Base-by-base conservation (phyloP, 2,113 vertebrate genomes). In the Thunnus maccoyii region DNA sequence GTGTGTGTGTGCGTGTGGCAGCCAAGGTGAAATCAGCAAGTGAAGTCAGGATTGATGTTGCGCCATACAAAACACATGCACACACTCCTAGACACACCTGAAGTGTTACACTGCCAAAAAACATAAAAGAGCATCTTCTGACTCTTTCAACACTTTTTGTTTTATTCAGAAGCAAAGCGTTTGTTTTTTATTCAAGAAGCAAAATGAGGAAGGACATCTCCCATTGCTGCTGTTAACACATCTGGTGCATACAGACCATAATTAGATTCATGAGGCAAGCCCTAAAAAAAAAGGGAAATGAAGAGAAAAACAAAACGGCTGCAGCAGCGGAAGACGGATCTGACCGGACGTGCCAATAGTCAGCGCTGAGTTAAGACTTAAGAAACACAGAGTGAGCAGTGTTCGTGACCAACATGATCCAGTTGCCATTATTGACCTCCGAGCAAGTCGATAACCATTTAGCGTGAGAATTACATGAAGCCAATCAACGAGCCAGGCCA, bases 381-480 rank as follows among this genome's bases (percentile, higher is more conserved):
- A n/a, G 78, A 32, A 70, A 73, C 3, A 65, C 73, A 62, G 36
- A 36, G 71, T 22, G 64, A 79, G 60, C 36, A 30, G 17, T 22
- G 79, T 70, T 65, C 13, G 17, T 81, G 76, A 87, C 76, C 72
- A 78, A 86, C 83, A 32, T 47, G 14, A 86, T 87, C 52, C 74
- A 77, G 76, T 56, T 71, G 71, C 72, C 67, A 22, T 81, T 82
- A 86, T 44, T 80, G 86, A 84, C 80, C 78, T 47, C 65, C 2
- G 48, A 66, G 62, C 9, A 2, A 78, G 88, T 87, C 85, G 17
- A 89, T 84, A 83, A 88, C 30, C 77, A 72, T 90, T 90, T 84
- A 86, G 58, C 22, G n/a, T 71, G 85, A 80, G 62, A 89, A 85
- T 83, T 65, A 83, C 71, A 86, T 17, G 72, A 84, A 58, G 70